A percentile compares a stretch with the other conserved stretches of the same genome.
These are phyloP conservation scores for Diarsia dahlii DNA, from an alignment of 2,888 invertebrate species.

Conservation along the genomic window DNA sequence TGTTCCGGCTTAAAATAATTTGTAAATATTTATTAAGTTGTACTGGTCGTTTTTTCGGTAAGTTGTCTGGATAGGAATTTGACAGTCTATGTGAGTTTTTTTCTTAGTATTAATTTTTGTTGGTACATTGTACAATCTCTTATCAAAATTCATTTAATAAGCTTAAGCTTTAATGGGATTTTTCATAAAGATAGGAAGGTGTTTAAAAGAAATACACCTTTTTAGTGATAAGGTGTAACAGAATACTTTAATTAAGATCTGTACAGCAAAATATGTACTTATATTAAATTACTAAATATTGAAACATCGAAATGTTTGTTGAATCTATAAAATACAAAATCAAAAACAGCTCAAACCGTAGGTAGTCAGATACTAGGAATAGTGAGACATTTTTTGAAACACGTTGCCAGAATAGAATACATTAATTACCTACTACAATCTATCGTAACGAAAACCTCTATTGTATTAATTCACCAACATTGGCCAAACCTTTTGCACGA, in stretches of 20 bases:
- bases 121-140: background rate
- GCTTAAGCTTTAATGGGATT: background rate
- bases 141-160: background rate
- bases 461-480: background rate
- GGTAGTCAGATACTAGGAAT: background rate
- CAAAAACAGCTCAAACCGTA: background rate
- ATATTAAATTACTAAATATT: background rate
- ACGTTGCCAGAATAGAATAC: background rate
- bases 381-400: background rate
- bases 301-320: background rate
- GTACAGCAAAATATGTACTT: background rate
- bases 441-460: background rate
- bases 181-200: background rate
- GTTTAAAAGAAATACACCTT: background rate
- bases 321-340: background rate
- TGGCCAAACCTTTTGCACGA: background rate
- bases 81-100: background rate
- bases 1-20: conserved; percentile 57
- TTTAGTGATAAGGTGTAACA: background rate
- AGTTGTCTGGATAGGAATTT: conserved; percentile 7
- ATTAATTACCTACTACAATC: background rate
- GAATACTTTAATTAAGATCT: background rate
- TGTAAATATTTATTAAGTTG: conserved; percentile 28
- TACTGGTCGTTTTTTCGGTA: conserved; percentile 20
- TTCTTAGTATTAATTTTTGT: background rate